Conservation (phyloP, 1,140 invertebrate genomes). For the Drosophila micromelanica region DNA sequence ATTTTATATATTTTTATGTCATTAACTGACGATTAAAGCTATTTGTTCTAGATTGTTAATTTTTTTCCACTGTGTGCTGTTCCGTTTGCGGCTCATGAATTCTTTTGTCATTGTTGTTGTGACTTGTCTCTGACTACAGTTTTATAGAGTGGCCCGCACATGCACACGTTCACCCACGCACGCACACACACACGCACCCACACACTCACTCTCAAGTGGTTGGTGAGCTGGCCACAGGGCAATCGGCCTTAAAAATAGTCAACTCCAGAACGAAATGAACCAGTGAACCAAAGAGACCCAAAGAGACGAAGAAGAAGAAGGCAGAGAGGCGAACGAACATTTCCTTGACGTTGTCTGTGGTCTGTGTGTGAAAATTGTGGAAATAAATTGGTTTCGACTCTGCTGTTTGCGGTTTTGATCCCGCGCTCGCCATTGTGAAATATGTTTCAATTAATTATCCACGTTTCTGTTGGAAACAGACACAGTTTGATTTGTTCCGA, state of each 20-base stretch:
- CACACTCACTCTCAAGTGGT: conserved; percentile 4
- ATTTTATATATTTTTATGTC: no score
- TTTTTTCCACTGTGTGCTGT: no score
- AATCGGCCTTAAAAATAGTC: conserved; percentile 50
- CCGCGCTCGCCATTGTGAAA: conserved; percentile 37
- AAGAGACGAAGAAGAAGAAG: conserved; percentile 9
- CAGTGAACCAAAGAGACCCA: not conserved
- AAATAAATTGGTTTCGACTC: conserved; percentile 66
- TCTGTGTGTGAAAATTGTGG: conserved; percentile 23
- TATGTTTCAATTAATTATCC: conserved; percentile 77
- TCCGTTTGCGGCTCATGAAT: conserved; percentile 50
- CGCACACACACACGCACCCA: conserved; percentile 3
- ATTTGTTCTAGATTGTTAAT: no score
- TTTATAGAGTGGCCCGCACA: conserved; percentile 30
- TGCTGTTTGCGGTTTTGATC: conserved; percentile 23
- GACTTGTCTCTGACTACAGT: conserved; percentile 34
- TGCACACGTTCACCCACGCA: conserved; percentile 2
- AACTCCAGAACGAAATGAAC: conserved; percentile 18
- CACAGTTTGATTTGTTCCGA: conserved; percentile 42
- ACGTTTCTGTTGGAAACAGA: conserved; percentile 38
- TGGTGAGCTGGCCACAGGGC: conserved; percentile 33
- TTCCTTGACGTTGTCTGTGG: conserved; percentile 13
- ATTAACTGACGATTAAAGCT: no score
- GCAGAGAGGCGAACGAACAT: not conserved
- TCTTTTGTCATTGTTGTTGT: conserved; percentile 60